phyloP scores from a whole-genome alignment of 2,113 vertebrate species.

The Ursus arctos region DNA sequence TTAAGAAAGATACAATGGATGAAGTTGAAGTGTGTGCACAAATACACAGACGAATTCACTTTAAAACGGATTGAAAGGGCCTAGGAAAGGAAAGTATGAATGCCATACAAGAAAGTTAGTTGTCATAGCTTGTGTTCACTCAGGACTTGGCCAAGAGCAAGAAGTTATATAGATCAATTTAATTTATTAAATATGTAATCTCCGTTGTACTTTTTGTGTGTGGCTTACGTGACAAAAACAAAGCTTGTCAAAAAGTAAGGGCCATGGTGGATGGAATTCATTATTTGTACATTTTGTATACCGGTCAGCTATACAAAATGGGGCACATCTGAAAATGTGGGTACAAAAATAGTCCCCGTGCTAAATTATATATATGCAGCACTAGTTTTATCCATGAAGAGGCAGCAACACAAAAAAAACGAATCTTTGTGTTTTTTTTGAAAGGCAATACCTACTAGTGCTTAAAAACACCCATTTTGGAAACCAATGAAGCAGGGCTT shows the following conservation, averaged over 20 bases:
- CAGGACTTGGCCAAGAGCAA: not conserved
- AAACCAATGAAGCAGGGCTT: not conserved
- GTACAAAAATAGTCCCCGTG: not conserved
- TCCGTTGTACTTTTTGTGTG: not conserved
- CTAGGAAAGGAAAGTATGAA: not conserved
- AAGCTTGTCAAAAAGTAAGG: not conserved
- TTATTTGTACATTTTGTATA: not conserved
- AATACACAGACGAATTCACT: not conserved
- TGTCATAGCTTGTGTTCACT: not conserved
- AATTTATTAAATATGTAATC: constrained; percentile 5
- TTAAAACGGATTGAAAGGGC: not conserved
- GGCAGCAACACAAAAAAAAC: not conserved
- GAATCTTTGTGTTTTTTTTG: not conserved
- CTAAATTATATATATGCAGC: not conserved
- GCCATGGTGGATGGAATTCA: not conserved
- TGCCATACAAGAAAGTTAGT: not conserved
- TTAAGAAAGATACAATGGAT: not conserved
- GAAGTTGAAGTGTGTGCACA: not conserved
- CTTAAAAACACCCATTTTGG: not conserved
- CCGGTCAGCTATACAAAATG: not conserved
- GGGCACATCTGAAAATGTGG: not conserved
- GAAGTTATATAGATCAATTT: not conserved
- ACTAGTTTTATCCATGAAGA: not conserved
- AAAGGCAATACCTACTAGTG: not conserved
- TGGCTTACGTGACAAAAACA: not conserved